Conservation (phyloP, 2,797 vertebrate genomes). For the Columba guinea region DNA sequence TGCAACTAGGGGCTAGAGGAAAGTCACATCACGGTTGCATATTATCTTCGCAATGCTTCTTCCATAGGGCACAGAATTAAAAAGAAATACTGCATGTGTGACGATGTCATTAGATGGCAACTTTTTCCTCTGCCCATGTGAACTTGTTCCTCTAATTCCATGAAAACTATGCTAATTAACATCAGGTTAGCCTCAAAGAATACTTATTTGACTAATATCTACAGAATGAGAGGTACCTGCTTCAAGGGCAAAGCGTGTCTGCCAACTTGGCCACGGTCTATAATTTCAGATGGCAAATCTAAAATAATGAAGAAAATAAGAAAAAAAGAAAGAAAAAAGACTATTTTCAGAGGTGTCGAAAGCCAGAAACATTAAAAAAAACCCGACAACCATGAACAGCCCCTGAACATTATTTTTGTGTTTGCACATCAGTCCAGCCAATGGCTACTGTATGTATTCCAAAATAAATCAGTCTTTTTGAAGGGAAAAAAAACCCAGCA, state of each 20-base stretch:
- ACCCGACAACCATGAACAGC: background rate
- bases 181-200: background rate
- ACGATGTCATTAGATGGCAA: background rate
- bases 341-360: background rate
- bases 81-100: background rate
- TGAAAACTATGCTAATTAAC: background rate
- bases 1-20: background rate
- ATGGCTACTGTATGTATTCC: background rate
- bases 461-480: background rate
- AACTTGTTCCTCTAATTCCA: background rate
- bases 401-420: background rate
- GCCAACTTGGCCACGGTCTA: background rate
- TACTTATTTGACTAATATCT: background rate
- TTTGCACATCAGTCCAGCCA: background rate
- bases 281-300: background rate
- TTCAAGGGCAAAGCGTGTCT: background rate
- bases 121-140: background rate
- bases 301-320: background rate
- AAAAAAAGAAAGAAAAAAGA: too few relatives aligned
- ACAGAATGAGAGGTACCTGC: background rate
- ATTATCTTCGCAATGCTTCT: background rate
- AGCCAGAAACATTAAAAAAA: background rate
- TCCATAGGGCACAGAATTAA: accelerated
- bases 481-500: background rate
- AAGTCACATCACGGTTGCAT: background rate